These are phyloP conservation scores for Catagonus wagneri DNA, from an alignment of 2,113 vertebrate species.

Conservation along the genomic window DNA sequence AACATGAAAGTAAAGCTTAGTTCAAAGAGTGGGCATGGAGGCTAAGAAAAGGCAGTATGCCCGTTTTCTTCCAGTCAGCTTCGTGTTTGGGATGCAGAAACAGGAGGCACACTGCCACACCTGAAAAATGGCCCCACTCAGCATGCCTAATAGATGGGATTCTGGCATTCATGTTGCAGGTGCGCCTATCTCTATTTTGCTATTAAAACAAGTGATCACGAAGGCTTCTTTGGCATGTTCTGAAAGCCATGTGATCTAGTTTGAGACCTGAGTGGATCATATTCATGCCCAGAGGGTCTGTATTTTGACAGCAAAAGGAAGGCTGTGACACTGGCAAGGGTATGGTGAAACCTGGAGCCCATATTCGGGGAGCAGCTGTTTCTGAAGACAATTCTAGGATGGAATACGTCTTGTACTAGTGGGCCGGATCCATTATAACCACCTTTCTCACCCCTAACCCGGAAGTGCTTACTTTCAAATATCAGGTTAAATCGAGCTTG, in stretches of 20 bases:
- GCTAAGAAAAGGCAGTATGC: neutral
- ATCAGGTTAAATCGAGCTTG: neutral
- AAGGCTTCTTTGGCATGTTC: neutral
- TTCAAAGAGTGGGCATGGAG: neutral
- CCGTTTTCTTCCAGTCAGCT: neutral
- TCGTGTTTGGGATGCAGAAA: neutral
- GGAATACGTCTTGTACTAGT: no score
- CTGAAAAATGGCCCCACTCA: neutral
- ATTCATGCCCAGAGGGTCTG: neutral
- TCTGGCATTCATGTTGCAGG: neutral
- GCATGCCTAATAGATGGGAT: no score
- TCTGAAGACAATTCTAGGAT: neutral
- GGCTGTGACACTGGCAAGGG: neutral
- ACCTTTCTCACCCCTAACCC: neutral
- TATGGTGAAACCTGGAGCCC: neutral
- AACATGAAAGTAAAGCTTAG: conserved; percentile 7
- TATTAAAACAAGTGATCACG: neutral
- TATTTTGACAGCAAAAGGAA: neutral
- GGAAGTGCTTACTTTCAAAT: neutral
- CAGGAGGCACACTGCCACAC: rapidly evolving
- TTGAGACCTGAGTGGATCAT: neutral
- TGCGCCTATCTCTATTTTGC: rapidly evolving
- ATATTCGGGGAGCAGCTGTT: neutral
- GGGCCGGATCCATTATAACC: neutral
- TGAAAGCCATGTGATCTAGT: neutral